Conservation (phyloP, 2,113 vertebrate species). For the Bos javanicus region DNA sequence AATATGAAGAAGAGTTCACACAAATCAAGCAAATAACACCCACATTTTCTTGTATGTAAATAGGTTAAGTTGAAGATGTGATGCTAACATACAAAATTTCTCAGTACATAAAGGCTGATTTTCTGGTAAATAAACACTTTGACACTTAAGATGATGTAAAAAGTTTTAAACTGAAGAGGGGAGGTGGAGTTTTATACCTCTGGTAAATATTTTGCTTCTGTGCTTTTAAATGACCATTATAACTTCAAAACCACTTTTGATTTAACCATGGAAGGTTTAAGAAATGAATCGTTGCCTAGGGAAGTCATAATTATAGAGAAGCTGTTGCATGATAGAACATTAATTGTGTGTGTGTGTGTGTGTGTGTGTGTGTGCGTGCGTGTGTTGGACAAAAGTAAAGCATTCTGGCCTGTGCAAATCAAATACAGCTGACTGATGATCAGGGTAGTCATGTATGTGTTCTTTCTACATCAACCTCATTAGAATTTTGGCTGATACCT, state of each 20-base stretch:
- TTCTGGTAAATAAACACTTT: not conserved
- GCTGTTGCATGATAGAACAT: not conserved
- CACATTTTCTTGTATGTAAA: not conserved
- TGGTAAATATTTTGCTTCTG: not conserved
- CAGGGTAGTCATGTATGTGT: not conserved
- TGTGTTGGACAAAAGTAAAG: not conserved
- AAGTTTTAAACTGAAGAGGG: not conserved
- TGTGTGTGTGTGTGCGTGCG: no score
- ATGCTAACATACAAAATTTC: not conserved
- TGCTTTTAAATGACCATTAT: not conserved
- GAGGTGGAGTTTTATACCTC: not conserved
- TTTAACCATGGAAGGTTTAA: not conserved
- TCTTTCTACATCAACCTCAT: not conserved
- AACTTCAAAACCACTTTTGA: not conserved
- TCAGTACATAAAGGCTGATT: not conserved
- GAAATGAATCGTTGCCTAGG: not conserved
- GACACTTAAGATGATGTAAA: not conserved
- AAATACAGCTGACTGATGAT: not conserved
- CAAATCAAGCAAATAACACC: not conserved
- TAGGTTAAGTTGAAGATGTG: not conserved
- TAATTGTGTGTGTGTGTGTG: not conserved
- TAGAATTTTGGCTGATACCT: not conserved
- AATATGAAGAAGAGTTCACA: not conserved
- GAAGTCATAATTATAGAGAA: conserved; percentile 15
- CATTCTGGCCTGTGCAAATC: not conserved